Evolutionary conservation across 2,113 vertebrate genomes (phyloP), one percentile per base, ranked within the genome.

Genomic region (Lycaon pictus): DNA sequence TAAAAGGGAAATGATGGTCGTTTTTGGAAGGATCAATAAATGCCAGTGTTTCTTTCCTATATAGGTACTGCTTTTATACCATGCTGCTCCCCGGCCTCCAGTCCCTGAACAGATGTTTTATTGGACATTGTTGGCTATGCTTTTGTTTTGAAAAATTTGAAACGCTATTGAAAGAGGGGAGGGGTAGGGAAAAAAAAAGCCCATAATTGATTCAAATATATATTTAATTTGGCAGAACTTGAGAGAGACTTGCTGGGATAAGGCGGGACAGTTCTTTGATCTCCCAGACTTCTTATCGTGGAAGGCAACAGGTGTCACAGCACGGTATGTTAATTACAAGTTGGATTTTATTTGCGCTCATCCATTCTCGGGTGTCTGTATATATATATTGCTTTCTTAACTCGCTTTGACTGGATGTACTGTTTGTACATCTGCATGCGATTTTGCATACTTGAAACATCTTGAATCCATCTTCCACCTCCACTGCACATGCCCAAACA

Each of bases 251-350:
- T 99, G 98, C 98, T 99, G 99, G 99, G 96, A 99, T 94, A 99
- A 98, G 95, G 99, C 99, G 6, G 99, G 99, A 56, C 99, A 99
- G 98, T 99, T 99, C 98, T 99, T 99, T 97, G 99, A 99, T 99
- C 99, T 99, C 72, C 99, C 99, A 0, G 99, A 99, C 98, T 99
- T 99, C 98, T 99, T 99, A 98, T 99, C 99, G 20, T 99, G 99
- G 99, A 99, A 99, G 98, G 99, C 99, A 90, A 99, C 99, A 48
- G 99, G 99, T 98, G 99, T 98, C 95, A 98, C 99, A 98, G 98
- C 98, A 92, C 99, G 99, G 99, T 99, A 99, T 93, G 98, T 98
- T 98, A 98, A 98, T 97, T 90, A 37, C 92, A 98, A 95, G 85
- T 29, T 27, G 10, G 48, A 84, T 96, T 98, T 97, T 98, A 91